Evolutionary conservation across 2,113 vertebrate genomes (phyloP).

Genomic region (Chaetodon trifascialis): DNA sequence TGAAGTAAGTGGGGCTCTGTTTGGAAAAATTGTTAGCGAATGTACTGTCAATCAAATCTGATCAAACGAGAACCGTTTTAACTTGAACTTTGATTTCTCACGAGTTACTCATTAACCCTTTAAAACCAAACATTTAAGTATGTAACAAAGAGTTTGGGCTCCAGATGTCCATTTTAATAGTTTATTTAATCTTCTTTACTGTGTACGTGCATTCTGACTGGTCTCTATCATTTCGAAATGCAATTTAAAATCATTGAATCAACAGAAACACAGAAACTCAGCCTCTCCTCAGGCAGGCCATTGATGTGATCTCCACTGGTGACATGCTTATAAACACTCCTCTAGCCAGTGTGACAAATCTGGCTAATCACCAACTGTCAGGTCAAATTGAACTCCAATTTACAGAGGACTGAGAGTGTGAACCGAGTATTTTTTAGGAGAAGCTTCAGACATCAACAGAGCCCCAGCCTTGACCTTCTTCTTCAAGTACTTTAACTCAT

Average conservation of each 20-base stretch:
- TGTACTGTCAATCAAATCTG: neutral
- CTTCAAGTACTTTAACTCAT: neutral
- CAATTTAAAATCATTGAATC: conserved; percentile 5
- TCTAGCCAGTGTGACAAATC: conserved; percentile 44
- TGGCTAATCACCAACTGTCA: conserved; percentile 44
- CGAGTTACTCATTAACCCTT: neutral
- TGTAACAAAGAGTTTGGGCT: no score
- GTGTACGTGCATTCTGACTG: neutral
- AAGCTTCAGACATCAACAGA: neutral
- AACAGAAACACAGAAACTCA: neutral
- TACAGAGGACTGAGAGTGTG: conserved; percentile 1
- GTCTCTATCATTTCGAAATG: neutral
- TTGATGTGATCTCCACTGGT: conserved; percentile 7
- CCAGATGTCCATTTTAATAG: neutral
- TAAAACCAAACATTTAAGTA: neutral
- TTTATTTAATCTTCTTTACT: neutral
- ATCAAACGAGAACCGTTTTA: neutral
- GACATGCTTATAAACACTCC: conserved; percentile 22
- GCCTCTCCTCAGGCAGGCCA: neutral
- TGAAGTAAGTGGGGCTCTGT: neutral
- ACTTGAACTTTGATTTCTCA: neutral
- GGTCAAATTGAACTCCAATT: conserved; percentile 45
- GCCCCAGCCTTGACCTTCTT: conserved; percentile 6
- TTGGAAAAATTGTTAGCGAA: neutral
- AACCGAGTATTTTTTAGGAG: neutral